Percentiles rank a stretch among this genome's conserved stretches.
phyloP scores from a whole-genome alignment of 2,113 vertebrate species.

The Ia io region DNA sequence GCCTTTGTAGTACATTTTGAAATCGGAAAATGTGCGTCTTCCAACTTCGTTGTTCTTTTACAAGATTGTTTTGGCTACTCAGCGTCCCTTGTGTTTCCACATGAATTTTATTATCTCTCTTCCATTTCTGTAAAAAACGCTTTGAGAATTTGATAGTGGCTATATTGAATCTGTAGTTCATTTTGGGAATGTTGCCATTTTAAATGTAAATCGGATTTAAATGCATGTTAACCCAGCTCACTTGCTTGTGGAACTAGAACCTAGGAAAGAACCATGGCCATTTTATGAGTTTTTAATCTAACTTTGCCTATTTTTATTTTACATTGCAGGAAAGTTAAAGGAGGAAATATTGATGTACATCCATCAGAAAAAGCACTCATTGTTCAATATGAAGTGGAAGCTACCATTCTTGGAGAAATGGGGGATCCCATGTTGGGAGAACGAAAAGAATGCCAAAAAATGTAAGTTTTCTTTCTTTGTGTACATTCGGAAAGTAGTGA shows the following conservation, averaged over 20 bases:
- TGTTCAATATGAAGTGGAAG: conserved; percentile 96
- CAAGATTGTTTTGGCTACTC: background rate
- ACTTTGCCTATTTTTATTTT: background rate
- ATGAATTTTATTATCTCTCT: conserved; percentile 5
- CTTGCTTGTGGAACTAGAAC: conserved; percentile 1
- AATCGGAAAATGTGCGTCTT: background rate
- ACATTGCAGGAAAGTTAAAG: conserved; percentile 89
- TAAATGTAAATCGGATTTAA: conserved; percentile 14
- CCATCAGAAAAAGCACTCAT: conserved; percentile 95
- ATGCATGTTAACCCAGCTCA: background rate
- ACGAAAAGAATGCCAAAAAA: conserved; percentile 96
- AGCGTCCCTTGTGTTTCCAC: background rate
- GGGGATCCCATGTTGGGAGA: conserved; percentile 92
- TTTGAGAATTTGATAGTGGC: background rate
- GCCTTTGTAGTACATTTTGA: background rate
- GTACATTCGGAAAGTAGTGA: conserved; percentile 7
- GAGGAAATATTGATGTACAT: conserved; percentile 93
- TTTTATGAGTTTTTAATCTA: conserved; percentile 50
- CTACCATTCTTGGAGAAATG: conserved; percentile 91
- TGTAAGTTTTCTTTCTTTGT: conserved; percentile 83
- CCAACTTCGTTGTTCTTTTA: background rate
- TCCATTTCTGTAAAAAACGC: background rate
- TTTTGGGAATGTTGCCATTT: background rate
- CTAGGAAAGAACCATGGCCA: background rate
- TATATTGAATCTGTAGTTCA: background rate